Evolutionary conservation across 2,888 invertebrate genomes (phyloP).

Genomic region (Drosophila siamana): DNA sequence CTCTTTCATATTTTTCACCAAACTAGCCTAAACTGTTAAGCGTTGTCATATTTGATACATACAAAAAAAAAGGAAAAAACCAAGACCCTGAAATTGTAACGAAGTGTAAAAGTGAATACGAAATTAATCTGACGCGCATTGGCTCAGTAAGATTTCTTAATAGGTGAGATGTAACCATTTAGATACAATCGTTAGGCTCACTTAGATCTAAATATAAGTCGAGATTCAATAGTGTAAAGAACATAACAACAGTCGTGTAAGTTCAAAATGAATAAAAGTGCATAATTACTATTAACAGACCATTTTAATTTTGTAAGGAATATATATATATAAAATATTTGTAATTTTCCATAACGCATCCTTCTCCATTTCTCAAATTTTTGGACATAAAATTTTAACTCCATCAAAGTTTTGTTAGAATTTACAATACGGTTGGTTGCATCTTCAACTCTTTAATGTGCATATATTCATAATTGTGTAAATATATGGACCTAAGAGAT

Average conservation of each 20-base stretch:
- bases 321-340: background rate
- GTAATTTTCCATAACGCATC: too few species aligned
- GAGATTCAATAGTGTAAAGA: slow-evolving; percentile 74
- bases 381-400: too few species aligned
- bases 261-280: slow-evolving; percentile 67
- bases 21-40: slow-evolving; percentile 64
- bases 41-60: slow-evolving; percentile 39
- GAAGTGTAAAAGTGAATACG: slow-evolving; percentile 27
- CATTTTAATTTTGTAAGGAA: background rate
- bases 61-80: background rate
- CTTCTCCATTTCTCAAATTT: too few species aligned
- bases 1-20: slow-evolving; percentile 30
- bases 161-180: slow-evolving; percentile 27
- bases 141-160: slow-evolving; percentile 18
- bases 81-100: slow-evolving; percentile 27
- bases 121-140: slow-evolving; percentile 12
- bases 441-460: too few species aligned
- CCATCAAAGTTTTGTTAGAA: too few species aligned
- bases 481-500: too few species aligned
- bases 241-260: slow-evolving; percentile 63
- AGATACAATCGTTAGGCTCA: slow-evolving; percentile 54
- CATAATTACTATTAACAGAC: slow-evolving; percentile 46
- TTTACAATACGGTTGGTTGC: too few species aligned
- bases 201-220: slow-evolving; percentile 68
- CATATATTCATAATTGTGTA: too few species aligned